Base-by-base conservation (phyloP, 2,888 invertebrate genomes). In the Stenodera caucasica region DNA sequence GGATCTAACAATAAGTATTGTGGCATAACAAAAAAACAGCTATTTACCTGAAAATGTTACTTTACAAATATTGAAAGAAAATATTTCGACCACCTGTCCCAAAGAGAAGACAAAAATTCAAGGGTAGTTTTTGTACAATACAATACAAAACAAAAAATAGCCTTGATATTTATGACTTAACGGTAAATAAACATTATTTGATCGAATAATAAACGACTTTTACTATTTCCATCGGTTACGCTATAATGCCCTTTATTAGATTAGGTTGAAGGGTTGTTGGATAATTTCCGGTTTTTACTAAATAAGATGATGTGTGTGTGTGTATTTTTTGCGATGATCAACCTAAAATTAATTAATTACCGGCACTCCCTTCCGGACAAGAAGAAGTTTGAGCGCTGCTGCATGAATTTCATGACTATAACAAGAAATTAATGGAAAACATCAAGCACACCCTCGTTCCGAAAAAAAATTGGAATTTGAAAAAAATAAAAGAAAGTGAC, bases 401-500 rank as follows among this genome's bases (percentile, higher is more conserved):
- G 23, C 21, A 45, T 45, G 45, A 45, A 45, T 45, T 45, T 45
- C 45, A 45, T 45, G 45, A 45, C 45, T 18, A 45, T 23, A 45
- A 23, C 45, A 45, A 45, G 45, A 45, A 45, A 45, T 45, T 45
- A 45, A 45, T 45, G 45, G 45, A 45, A 45, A 45, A 45, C 5
- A 45, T 45, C 45, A 21, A 45, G 23, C 45, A 45, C 45, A 45
- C 45, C 45, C 23, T 45, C 11, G 8, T 23, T 21, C 1, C 8
- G 30, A 7, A 8, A 23, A 11, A 21, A 15, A 14, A 15, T 21
- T 40, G 40, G 18, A 11, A 2, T 5, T 4, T 4, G 11, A 35
- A 14, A 35, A 21, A 40, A 11, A 21, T 1, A 18, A 12, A 18
- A 11, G 18, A 21, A 37, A 26, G 26, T 15, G 15, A 37, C 15